Percentiles rank a stretch among this genome's conserved stretches.
Conservation (phyloP, 2,797 vertebrate species). For the Tamandua tetradactyla region DNA sequence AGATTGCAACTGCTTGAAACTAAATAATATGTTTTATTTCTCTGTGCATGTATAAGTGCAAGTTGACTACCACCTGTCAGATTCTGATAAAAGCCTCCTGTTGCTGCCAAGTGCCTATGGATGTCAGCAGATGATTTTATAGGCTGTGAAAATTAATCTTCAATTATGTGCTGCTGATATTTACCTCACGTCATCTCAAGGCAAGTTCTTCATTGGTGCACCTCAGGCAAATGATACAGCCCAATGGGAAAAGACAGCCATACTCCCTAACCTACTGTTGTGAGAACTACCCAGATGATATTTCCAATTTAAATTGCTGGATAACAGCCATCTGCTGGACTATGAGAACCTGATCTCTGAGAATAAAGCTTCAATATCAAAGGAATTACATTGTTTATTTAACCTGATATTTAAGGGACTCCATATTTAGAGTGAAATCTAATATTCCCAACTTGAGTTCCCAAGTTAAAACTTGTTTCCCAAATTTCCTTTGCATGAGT, state of each 20-base stretch:
- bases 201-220: not conserved
- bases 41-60: not conserved
- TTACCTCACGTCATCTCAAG: not conserved
- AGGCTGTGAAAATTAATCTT: not conserved
- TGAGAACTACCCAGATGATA: not conserved
- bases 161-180: not conserved
- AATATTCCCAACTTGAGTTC: not conserved
- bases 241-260: accelerated
- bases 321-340: not conserved
- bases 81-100: not conserved
- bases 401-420: not conserved
- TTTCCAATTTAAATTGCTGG: not conserved
- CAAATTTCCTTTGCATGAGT: not conserved
- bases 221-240: not conserved
- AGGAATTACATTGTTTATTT: not conserved
- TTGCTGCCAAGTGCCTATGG: not conserved
- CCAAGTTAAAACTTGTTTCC: not conserved
- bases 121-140: not conserved
- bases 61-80: not conserved
- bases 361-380: not conserved
- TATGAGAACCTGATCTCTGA: not conserved
- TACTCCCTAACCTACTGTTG: not conserved
- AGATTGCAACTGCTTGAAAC: not conserved
- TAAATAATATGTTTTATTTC: not conserved
- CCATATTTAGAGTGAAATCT: not conserved